Evolutionary conservation across 2,113 vertebrate species (phyloP), one percentile per base, ranked within the genome.

Genomic region (Dascyllus trimaculatus): DNA sequence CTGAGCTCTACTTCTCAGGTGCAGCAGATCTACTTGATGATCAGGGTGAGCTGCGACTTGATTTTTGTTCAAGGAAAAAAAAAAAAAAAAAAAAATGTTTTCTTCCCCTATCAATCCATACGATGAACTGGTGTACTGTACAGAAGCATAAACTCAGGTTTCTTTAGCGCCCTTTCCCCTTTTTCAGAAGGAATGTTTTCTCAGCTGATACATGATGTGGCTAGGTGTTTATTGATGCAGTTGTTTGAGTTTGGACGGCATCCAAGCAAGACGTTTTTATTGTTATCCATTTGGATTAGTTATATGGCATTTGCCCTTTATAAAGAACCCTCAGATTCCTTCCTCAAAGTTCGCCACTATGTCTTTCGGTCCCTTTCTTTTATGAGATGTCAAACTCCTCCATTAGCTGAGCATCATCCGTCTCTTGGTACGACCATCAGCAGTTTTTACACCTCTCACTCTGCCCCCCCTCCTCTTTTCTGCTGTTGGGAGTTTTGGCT

Each of bases 321-420:
- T 77, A 77, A 29, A 62, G 66, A 78, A 58, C 71, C 84, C 76
- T 67, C 5, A 11, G 63, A 73, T 73, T 77, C 6, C 19, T 21
- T 76, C 61, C 71, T 81, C 58, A 84, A 78, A 84, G 71, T 52
- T 46, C 63, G 51, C 63, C 63, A 40, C 74, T 73, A 2, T 26
- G 56, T 61, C 52, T 71, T 32, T 65, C 24, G n/a, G 48, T 66
- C 69, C 56, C 46, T 66, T 54, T 67, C 51, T 63, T 51, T 75
- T 74, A 15, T 25, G 65, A 83, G 52, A 82, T 72, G 72, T 81
- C 83, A 75, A 65, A 61, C 79, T 66, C 29, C 32, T 75, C 49
- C 5, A 11, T 79, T 77, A 82, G 75, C 64, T 53, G 51, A 11
- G 32, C 68, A 21, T 62, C 68, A 54, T 46, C 46, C 14, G 71